Conservation (phyloP, 1,140 invertebrate species). For the Musca vetustissima region DNA sequence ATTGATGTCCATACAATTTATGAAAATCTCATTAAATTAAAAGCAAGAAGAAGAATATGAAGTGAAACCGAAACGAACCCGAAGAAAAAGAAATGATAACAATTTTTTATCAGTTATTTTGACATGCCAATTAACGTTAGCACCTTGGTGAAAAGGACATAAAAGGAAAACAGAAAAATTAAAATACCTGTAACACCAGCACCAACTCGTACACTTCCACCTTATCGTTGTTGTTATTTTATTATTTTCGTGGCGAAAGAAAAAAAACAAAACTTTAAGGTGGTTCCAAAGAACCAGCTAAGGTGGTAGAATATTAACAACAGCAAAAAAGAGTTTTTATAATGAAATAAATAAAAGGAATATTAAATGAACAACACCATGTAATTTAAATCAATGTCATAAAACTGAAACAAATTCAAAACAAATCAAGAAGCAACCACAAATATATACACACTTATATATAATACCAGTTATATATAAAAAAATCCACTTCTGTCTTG, state of each 20-base stretch:
- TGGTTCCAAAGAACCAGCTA: background rate
- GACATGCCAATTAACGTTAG: conserved; percentile 22
- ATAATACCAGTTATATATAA: too few species aligned
- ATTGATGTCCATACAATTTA: conserved; percentile 6
- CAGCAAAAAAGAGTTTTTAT: background rate
- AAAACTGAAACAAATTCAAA: conserved; percentile 4
- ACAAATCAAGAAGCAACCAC: background rate
- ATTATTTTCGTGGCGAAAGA: background rate
- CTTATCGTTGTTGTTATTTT: background rate
- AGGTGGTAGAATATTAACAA: background rate
- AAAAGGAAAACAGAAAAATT: background rate
- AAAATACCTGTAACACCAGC: background rate
- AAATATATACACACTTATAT: too few species aligned
- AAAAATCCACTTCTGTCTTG: background rate
- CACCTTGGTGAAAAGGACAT: conserved; percentile 7
- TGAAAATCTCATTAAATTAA: conserved; percentile 11
- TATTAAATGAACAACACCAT: conserved; percentile 22
- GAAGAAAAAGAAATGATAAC: conserved; percentile 1
- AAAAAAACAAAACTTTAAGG: background rate
- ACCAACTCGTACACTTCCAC: too few species aligned
- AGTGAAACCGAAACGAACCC: too few species aligned
- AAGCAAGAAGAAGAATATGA: background rate
- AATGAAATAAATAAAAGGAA: conserved; percentile 2
- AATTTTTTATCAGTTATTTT: conserved; percentile 22
- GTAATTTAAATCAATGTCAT: conserved; percentile 24